Percentiles rank a stretch among this genome's conserved stretches.
Evolutionary conservation across 2,113 vertebrate species (phyloP).

Genomic region (Meleagris gallopavo): DNA sequence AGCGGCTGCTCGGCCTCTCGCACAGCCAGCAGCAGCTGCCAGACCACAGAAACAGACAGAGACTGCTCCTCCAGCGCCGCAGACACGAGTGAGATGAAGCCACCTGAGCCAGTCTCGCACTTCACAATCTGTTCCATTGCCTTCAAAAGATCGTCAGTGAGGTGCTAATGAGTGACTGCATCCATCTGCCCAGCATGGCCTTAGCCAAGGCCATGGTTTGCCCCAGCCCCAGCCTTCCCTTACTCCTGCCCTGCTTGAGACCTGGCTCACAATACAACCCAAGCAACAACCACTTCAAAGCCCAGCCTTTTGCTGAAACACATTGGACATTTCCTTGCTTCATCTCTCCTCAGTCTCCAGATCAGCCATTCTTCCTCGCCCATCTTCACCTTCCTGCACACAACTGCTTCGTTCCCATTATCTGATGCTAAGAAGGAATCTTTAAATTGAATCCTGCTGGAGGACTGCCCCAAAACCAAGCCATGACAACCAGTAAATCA

Average conservation of each 20-base stretch:
- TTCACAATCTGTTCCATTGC: slow-evolving; percentile 71
- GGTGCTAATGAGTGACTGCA: not conserved
- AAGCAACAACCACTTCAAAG: not conserved
- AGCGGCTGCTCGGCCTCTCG: slow-evolving; percentile 5
- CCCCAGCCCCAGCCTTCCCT: not conserved
- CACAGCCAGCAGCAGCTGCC: slow-evolving; percentile 75
- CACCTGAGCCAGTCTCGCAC: not conserved
- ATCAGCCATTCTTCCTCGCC: not conserved
- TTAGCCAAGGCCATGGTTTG: not conserved
- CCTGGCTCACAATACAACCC: not conserved
- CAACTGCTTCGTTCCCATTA: not conserved
- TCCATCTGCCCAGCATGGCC: not conserved
- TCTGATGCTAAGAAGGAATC: not conserved
- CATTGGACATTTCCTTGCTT: not conserved
- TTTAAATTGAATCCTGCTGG: not conserved
- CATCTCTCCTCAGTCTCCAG: not conserved
- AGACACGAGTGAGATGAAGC: slow-evolving; percentile 59
- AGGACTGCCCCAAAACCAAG: not conserved
- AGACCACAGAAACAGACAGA: slow-evolving; percentile 63
- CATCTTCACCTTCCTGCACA: not conserved
- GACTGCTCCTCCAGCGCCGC: slow-evolving; percentile 69
- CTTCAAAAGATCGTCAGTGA: slow-evolving; percentile 42
- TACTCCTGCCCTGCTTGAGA: not conserved
- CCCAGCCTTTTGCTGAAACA: not conserved
- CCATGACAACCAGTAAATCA: not conserved